Evolutionary conservation across 1,140 invertebrate species (phyloP).

Genomic region (Formica exsecta): DNA sequence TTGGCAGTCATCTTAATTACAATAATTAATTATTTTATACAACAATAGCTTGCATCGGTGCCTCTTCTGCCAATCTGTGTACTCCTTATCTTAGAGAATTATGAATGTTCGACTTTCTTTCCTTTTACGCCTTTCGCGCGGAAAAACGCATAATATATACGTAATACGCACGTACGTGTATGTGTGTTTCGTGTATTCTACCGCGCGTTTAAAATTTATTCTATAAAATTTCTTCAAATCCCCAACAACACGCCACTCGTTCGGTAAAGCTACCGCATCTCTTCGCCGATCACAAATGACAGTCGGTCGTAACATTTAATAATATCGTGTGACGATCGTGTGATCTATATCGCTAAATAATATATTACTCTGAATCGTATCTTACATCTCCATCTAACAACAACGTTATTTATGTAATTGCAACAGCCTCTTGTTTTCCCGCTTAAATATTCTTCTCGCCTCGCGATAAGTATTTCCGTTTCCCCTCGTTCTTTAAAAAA

Average conservation of each 20-base stretch:
- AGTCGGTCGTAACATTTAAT: conserved; percentile 73
- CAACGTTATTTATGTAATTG: conserved; percentile 75
- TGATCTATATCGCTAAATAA: conserved; percentile 74
- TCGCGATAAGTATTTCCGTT: conserved; percentile 47
- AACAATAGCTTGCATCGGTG: conserved; percentile 61
- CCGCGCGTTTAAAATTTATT: conserved; percentile 70
- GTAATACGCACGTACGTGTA: not conserved
- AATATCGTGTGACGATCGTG: conserved; percentile 62
- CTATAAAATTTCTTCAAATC: conserved; percentile 75
- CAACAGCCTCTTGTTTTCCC: conserved; percentile 77
- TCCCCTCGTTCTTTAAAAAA: not conserved
- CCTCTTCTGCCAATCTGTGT: conserved; percentile 28
- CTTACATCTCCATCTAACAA: conserved; percentile 79
- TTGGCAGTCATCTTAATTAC: conserved; percentile 70
- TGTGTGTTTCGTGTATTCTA: conserved; percentile 35
- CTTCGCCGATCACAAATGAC: conserved; percentile 59
- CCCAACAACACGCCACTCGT: conserved; percentile 62
- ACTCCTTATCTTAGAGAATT: conserved; percentile 53
- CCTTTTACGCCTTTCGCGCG: conserved; percentile 11
- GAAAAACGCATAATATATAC: conserved; percentile 4
- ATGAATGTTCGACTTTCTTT: conserved; percentile 49
- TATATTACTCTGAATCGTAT: conserved; percentile 80
- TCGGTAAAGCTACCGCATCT: conserved; percentile 65
- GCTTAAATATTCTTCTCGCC: conserved; percentile 64
- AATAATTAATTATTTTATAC: conserved; percentile 47